A percentile compares a stretch with the other conserved stretches of the same genome.
phyloP scores from a whole-genome alignment of 2,113 vertebrate genomes.

The Gymnogyps californianus region DNA sequence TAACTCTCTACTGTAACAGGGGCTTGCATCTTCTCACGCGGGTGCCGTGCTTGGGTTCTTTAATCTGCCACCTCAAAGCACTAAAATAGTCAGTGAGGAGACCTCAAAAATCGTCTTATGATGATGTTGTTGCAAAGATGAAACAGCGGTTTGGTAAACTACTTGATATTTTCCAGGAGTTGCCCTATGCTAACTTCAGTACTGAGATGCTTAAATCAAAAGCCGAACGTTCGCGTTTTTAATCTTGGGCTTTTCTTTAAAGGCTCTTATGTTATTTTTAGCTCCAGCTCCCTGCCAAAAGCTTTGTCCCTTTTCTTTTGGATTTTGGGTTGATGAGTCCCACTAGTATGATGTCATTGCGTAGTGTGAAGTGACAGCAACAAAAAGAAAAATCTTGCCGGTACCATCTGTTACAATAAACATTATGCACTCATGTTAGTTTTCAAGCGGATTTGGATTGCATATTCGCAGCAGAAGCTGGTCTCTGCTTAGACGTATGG shows the following conservation, averaged over 20 bases:
- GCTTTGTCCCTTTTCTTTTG: background rate
- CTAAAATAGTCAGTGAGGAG: background rate
- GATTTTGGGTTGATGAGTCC: slow-evolving; percentile 19
- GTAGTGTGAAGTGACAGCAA: slow-evolving; percentile 15
- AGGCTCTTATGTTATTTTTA: background rate
- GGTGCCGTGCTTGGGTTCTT: background rate
- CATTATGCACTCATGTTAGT: background rate
- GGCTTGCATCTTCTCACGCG: background rate
- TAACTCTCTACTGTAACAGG: background rate
- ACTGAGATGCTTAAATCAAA: background rate
- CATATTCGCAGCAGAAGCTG: background rate
- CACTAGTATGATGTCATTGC: background rate
- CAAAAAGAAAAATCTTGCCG: background rate
- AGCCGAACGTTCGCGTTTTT: background rate
- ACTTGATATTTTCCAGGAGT: background rate
- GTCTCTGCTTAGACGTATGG: background rate
- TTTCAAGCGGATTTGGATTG: background rate
- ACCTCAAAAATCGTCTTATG: background rate
- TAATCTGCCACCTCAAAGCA: background rate
- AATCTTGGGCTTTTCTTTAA: slow-evolving; percentile 8
- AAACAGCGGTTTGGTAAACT: background rate
- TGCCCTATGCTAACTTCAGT: background rate
- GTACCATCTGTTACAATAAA: slow-evolving; percentile 2
- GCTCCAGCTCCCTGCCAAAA: background rate
- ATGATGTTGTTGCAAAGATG: background rate